Base-by-base conservation (phyloP, 2,113 vertebrate species). In the Gallinago media region DNA sequence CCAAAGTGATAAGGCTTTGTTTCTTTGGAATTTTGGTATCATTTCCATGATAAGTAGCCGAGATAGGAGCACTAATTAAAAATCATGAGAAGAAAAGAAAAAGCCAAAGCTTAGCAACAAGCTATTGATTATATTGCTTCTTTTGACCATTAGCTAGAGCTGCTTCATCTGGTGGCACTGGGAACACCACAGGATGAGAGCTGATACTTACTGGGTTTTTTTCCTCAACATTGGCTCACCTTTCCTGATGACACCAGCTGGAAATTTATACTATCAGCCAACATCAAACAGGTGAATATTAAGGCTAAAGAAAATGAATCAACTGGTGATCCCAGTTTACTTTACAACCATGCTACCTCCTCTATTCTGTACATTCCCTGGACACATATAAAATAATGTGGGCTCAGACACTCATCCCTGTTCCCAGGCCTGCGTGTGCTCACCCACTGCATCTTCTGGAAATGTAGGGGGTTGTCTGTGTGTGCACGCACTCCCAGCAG, bases 391-490 rank as follows among this genome's bases (percentile, higher is more conserved):
- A 70, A 42, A 50, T 29, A 26, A 42, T 6, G 9, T 8, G 36
- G 22, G 10, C 12, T 54, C 27, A 17, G 47, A 13, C 38, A 12
- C 2, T 8, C 0, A 0, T 38, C 61, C 47, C 47, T 4, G 5
- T 29, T 81, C 18, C 29, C 56, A 27, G 34, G 13, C 18, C 68
- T 74, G 50, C 46, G 5, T 3, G 9, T 34, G 68, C 6, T 65
- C 46, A 68, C 47, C 27, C 67, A 31, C 32, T 6, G 8, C n/a
- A 17, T 50, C 44, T 72, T 55, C 52, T 22, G 31, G 72, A 68
- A 83, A 29, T 4, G 4, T 2, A 9, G 21, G 6, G 11, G 5
- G 19, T 15, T 13, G 46, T 61, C 10, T 25, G 34, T 5, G 22
- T 5, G 21, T 3, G 6, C 11, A 29, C 0, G 0, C 19, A 3